These are phyloP conservation scores for Apamea sordens DNA, from an alignment of 2,888 invertebrate genomes.

Conservation along the genomic window DNA sequence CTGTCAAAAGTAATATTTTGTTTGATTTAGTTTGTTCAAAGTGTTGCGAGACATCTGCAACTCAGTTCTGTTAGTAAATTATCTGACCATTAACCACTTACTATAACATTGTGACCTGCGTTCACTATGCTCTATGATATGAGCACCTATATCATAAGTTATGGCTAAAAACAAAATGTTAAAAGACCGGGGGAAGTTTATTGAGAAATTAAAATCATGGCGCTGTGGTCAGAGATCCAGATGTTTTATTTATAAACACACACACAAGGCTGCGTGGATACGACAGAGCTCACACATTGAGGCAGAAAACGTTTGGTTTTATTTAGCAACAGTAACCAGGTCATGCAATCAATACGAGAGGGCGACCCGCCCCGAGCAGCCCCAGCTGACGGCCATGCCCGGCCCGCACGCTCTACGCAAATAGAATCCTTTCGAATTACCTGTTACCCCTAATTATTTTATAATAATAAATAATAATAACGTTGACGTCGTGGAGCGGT, in stretches of 20 bases:
- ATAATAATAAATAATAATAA: background rate
- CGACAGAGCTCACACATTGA: background rate
- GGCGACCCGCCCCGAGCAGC: conserved; percentile 19
- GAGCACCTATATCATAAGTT: background rate
- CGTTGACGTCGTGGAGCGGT: background rate
- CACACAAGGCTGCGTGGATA: background rate
- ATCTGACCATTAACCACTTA: too few relatives aligned
- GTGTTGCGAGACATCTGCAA: background rate
- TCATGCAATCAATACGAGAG: conserved; percentile 66
- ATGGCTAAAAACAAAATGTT: background rate
- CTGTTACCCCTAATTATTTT: background rate
- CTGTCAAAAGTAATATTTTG: conserved; percentile 20
- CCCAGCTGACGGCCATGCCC: conserved; percentile 6
- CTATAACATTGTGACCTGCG: too few relatives aligned
- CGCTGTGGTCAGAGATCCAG: background rate
- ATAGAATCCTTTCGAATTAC: conserved; percentile 8
- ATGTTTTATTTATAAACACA: background rate
- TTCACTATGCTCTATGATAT: background rate
- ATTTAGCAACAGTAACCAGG: conserved; percentile 59
- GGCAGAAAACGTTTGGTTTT: conserved; percentile 15
- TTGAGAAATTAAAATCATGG: background rate
- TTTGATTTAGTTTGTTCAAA: conserved; percentile 43
- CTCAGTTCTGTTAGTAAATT: background rate
- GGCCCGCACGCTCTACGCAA: background rate
- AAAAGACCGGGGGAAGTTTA: background rate